Conservation (phyloP, 1,140 invertebrate species). For the Apis cerana region DNA sequence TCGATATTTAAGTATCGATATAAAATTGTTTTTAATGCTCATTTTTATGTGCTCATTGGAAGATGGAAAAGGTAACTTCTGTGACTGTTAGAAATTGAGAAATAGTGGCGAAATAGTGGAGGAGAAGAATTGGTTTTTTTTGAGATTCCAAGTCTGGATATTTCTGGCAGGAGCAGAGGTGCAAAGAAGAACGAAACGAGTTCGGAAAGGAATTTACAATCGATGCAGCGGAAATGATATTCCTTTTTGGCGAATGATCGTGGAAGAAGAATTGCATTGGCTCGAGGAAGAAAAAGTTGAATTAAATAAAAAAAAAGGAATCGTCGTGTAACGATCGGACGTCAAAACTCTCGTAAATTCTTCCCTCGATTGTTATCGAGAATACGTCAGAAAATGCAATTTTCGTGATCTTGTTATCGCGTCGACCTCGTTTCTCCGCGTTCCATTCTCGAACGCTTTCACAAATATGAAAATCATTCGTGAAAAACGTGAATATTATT, state of each 20-base stretch:
- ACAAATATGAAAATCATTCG: neutral
- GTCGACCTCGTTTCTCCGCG: neutral
- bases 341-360: neutral
- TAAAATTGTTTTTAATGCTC: too few species aligned
- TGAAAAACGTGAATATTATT: neutral
- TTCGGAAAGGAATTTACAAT: conserved; percentile 37
- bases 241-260: neutral
- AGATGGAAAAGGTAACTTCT: too few species aligned
- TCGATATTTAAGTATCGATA: too few species aligned
- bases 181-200: conserved; percentile 39
- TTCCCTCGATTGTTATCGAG: conserved; percentile 6
- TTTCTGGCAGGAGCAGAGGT: conserved; percentile 35
- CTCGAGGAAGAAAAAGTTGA: conserved; percentile 13
- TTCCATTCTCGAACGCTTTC: conserved; percentile 12
- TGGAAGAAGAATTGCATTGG: conserved; percentile 15
- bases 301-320: neutral
- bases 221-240: conserved; percentile 32
- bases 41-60: too few species aligned
- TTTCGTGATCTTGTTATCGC: neutral
- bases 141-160: conserved; percentile 33
- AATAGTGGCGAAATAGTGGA: too few species aligned
- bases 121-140: neutral
- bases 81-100: too few species aligned
- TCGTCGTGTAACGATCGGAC: conserved; percentile 10
- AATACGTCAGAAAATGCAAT: neutral